Percentiles rank a stretch among this genome's conserved stretches.
Conservation (phyloP, 2,888 invertebrate genomes). For the Ypsolopha sequella region DNA sequence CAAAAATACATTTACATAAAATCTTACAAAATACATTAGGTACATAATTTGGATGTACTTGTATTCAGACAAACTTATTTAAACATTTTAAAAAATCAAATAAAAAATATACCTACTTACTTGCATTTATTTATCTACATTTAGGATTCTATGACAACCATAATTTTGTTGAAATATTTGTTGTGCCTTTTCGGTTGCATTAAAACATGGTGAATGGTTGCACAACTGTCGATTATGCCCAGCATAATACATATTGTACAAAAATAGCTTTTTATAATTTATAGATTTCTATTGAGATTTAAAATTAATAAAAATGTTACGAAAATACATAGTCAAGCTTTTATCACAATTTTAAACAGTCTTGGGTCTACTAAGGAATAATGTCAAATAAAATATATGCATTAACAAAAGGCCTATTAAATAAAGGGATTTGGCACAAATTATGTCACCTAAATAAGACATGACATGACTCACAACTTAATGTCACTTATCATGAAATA, state of each 20-base stretch:
- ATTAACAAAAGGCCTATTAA: too few species aligned
- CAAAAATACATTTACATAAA: too few species aligned
- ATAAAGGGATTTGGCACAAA: constrained; percentile 41
- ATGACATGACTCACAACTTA: constrained; percentile 26
- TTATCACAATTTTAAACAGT: constrained; percentile 51
- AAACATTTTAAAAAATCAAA: constrained; percentile 2
- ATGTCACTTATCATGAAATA: constrained; percentile 45
- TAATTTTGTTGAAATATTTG: neutral
- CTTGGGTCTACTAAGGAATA: constrained; percentile 36
- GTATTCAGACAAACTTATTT: constrained; percentile 1
- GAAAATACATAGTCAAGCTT: constrained; percentile 8
- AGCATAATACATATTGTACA: constrained; percentile 44
- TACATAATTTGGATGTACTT: constrained; percentile 3
- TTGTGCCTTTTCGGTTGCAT: too few species aligned
- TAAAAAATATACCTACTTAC: constrained; percentile 6
- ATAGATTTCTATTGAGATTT: too few species aligned
- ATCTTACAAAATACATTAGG: too few species aligned
- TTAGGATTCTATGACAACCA: neutral
- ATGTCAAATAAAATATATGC: neutral
- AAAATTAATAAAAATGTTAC: neutral
- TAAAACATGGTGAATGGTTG: neutral
- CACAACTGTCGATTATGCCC: constrained; percentile 34
- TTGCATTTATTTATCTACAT: constrained; percentile 1
- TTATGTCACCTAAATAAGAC: constrained; percentile 16
- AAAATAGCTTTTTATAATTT: neutral